These are phyloP conservation scores for Hypomecis atomaria DNA, from an alignment of 2,888 invertebrate genomes.

Conservation along the genomic window DNA sequence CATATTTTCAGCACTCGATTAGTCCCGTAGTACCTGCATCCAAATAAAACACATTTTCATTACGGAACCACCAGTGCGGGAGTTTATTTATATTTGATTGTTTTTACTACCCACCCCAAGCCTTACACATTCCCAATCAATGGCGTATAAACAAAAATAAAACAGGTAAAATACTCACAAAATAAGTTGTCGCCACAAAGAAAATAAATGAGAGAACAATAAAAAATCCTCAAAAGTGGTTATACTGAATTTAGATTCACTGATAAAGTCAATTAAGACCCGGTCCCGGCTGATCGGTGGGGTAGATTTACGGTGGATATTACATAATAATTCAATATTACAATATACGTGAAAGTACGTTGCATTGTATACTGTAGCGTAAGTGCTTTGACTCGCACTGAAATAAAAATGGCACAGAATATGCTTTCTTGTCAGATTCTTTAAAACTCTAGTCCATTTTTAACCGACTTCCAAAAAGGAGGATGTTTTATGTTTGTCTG, in stretches of 20 bases:
- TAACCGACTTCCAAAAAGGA: too few species aligned
- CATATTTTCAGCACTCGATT: too few species aligned
- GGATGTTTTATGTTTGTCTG: too few species aligned
- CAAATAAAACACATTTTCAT: too few species aligned
- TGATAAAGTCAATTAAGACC: conserved; percentile 38
- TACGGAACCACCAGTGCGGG: too few species aligned
- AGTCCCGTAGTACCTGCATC: too few species aligned
- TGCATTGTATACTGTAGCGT: background rate
- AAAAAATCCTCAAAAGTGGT: conserved; percentile 20
- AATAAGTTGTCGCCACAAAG: conserved; percentile 8
- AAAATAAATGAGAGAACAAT: conserved; percentile 7
- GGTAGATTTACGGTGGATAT: conserved; percentile 38
- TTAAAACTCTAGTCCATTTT: too few species aligned
- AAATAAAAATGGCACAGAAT: background rate
- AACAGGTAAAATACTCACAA: background rate
- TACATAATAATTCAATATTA: conserved; percentile 42
- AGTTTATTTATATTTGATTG: too few species aligned
- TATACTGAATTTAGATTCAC: conserved; percentile 26
- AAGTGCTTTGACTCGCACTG: conserved; percentile 1
- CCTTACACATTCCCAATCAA: too few species aligned
- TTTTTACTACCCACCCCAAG: too few species aligned
- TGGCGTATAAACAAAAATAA: too few species aligned
- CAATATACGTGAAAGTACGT: conserved; percentile 3
- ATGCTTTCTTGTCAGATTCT: too few species aligned
- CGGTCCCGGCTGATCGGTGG: conserved; percentile 29